A percentile compares a stretch with the other conserved stretches of the same genome.
These are phyloP conservation scores for Galbula dea DNA, from an alignment of 2,113 vertebrate genomes.

Conservation along the genomic window DNA sequence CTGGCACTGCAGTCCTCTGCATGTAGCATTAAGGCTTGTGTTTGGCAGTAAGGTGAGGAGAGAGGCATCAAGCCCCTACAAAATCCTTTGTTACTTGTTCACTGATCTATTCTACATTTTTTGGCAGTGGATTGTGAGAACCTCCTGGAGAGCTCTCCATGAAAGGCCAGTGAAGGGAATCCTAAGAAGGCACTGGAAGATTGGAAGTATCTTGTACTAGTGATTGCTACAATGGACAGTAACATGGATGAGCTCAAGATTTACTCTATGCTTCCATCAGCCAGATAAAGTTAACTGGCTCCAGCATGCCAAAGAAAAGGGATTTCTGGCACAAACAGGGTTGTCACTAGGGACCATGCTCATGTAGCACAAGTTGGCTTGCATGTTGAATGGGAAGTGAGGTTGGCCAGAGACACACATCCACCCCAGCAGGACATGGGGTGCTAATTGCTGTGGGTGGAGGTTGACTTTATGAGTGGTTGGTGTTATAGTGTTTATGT, in stretches of 20 bases:
- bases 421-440: not conserved
- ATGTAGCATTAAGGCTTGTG: not conserved
- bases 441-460: not conserved
- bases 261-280: not conserved
- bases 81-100: not conserved
- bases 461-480: fast-evolving
- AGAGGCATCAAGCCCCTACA: not conserved
- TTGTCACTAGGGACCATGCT: not conserved
- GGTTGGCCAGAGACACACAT: fast-evolving
- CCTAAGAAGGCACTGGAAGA: not conserved
- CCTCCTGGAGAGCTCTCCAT: not conserved
- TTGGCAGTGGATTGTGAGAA: not conserved
- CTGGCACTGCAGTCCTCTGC: not conserved
- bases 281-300: not conserved
- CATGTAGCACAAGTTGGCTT: not conserved
- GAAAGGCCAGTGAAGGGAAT: not conserved
- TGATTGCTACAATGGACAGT: not conserved
- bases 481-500: not conserved
- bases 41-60: not conserved
- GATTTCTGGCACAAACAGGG: not conserved
- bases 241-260: not conserved
- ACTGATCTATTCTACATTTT: not conserved
- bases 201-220: not conserved
- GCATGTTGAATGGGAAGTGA: not conserved
- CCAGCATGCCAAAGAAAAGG: not conserved